Evolutionary conservation across 2,797 vertebrate genomes (phyloP), one percentile per base, ranked within the genome.

Genomic region (Megaceryle alcyon): DNA sequence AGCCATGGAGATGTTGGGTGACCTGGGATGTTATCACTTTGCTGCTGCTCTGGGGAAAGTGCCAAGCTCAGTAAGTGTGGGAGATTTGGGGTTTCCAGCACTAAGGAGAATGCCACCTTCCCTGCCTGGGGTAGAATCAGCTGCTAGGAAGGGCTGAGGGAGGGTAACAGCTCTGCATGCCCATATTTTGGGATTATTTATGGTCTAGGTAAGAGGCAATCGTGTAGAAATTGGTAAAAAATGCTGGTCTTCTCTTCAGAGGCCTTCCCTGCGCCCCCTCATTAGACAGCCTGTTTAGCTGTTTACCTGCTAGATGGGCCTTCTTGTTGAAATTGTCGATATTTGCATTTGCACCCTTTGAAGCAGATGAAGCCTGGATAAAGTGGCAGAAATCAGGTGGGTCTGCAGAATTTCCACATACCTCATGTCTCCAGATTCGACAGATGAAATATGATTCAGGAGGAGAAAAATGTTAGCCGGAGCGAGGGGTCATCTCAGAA

Each of bases 391-490:
- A 95, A 71, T 81, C 78, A 26, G 46, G 29, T 37, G 31, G 69
- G 66, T 41, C 79, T 82, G 82, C 49, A 92, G 85, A 81, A 89
- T 68, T 79, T 93, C 89, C 84, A 71, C 92, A 77, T 3, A 6
- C 31, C 54, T 81, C 91, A 43, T 65, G 49, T 60, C 79, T 75
- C 57, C 41, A 31, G 63, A 59, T 65, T 49, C 12, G 3, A 83
- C 79, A 90, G 86, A 71, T 72, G 69, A 97, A 94, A 88, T 64
- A 23, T 33, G 77, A 92, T 69, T 91, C 92, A 51, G 72, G 49
- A 89, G 90, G 82, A 90, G 86, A 89, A 94, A 95, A 92, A 73
- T 61, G 84, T 89, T 35, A 69, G 65, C 57, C 72, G 73, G 84
- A 91, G 82, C 10, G 1, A 92, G 39, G 48, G 76, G 76, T 94